phyloP scores from a whole-genome alignment of 2,888 invertebrate genomes.

The Homarus gammarus region DNA sequence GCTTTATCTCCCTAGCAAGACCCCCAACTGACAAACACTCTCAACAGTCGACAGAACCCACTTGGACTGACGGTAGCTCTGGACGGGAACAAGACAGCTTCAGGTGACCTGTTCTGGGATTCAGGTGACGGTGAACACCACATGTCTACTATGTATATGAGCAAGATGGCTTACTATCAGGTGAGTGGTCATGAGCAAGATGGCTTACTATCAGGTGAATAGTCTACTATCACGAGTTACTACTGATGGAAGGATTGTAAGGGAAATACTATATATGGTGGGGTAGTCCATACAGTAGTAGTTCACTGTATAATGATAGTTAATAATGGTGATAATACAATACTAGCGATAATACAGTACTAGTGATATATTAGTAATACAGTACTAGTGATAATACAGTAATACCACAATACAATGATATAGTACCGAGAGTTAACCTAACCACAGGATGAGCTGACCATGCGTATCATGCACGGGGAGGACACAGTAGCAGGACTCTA shows the following conservation, averaged over 20 bases:
- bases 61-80: conserved; percentile 76
- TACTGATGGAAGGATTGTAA: not conserved
- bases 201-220: not conserved
- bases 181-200: not conserved
- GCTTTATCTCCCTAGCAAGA: too few relatives aligned
- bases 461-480: conserved; percentile 44
- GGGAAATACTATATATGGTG: too few relatives aligned
- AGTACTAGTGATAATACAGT: not conserved
- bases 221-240: not conserved
- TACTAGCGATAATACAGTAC: too few relatives aligned
- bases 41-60: conserved; percentile 59
- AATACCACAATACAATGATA: not conserved
- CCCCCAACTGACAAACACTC: not conserved
- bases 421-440: not conserved
- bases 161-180: not conserved
- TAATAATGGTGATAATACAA: not conserved
- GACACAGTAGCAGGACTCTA: conserved; percentile 43
- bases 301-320: not conserved
- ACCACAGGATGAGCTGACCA: conserved; percentile 30
- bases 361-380: too few relatives aligned
- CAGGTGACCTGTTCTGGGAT: conserved; percentile 76
- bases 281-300: too few relatives aligned
- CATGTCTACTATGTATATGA: conserved; percentile 59
- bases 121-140: conserved; percentile 61
- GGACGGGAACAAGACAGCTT: conserved; percentile 54